Base-by-base conservation (phyloP, 1,140 invertebrate genomes). In the Bombus turneri region DNA sequence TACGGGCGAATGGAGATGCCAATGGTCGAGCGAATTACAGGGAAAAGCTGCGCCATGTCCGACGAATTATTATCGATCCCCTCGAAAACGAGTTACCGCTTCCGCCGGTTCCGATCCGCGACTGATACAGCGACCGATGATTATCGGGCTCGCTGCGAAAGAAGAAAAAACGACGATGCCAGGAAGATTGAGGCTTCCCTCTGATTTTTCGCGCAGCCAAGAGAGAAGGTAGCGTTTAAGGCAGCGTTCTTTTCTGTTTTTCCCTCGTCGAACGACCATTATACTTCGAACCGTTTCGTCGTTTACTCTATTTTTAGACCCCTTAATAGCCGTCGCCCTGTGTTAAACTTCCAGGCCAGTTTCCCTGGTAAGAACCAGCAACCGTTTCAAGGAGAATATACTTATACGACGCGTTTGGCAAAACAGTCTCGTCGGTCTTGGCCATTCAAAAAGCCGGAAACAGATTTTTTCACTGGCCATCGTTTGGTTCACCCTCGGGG, bases 381-480 rank as follows among this genome's bases (percentile, higher is more conserved):
- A 69, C 31, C 66, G 22, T 84, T 74, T 37, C 31, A 10, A 22
- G 3, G 8, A 18, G 22, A 22, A 53, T 53, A 8, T 53, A 22
- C 43, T 73, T 10, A 31, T 74, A 57, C 76, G 81, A 43, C 12
- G 13, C 81, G 41, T 82, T 90, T 81, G 81, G 59, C 74, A 89
- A 82, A 87, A 82, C 86, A 71, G 77, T 87, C 85, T 83, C 87
- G 85, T n/a, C 72, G 47, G 41, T 62, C 68, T 53, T 71, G 81
- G 68, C 75, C 80, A 83, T 86, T 83, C 86, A 84, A 83, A 87
- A 89, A 86, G 82, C 68, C 84, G 91, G 77, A 86, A 91, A 91
- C 91, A 92, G 91, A 92, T 92, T 91, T 92, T 86, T 92, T 91
- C 91, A 91, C 84, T 89, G 47, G 5, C 47, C 47, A 53, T 22